These are phyloP conservation scores for Parasteatoda lunata DNA, from an alignment of 2,888 invertebrate genomes.

Conservation along the genomic window DNA sequence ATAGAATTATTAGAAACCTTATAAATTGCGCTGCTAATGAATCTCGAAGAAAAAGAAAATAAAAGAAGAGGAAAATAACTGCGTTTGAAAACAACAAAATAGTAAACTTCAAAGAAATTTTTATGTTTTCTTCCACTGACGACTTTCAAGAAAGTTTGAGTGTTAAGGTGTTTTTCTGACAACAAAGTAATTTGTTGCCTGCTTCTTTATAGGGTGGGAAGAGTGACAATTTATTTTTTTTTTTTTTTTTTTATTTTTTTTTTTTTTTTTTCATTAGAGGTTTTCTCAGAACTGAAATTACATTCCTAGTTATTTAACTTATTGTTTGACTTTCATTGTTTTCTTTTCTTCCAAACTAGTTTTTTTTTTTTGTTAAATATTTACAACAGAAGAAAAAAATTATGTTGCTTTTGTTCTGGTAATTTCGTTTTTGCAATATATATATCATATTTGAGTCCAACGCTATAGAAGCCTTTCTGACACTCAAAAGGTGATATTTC, in stretches of 20 bases:
- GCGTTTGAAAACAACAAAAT: conserved; percentile 33
- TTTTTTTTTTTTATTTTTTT: too few species aligned
- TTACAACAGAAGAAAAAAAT: background rate
- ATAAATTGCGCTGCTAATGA: conserved; percentile 59
- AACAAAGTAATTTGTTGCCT: conserved; percentile 56
- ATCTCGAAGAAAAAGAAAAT: conserved; percentile 34
- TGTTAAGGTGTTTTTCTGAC: conserved; percentile 58
- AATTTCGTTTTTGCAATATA: background rate
- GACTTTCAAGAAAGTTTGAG: conserved; percentile 59
- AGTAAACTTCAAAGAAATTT: conserved; percentile 43
- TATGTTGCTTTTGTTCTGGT: background rate
- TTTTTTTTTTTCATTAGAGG: conserved; percentile 42
- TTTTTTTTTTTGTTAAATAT: background rate
- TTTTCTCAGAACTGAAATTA: conserved; percentile 51
- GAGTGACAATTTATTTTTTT: too few species aligned
- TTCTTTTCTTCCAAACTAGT: background rate
- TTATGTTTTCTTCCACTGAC: conserved; percentile 53
- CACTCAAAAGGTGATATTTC: too few species aligned
- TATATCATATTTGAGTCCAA: too few species aligned
- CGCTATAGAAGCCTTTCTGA: too few species aligned
- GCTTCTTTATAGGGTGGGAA: conserved; percentile 25
- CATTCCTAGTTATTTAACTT: conserved; percentile 55
- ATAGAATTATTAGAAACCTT: conserved; percentile 24
- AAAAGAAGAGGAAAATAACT: conserved; percentile 11
- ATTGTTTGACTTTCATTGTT: conserved; percentile 58